A percentile compares a stretch with the other conserved stretches of the same genome.
phyloP scores from a whole-genome alignment of 1,140 invertebrate genomes.

The Pygmarrhopalites habei region DNA sequence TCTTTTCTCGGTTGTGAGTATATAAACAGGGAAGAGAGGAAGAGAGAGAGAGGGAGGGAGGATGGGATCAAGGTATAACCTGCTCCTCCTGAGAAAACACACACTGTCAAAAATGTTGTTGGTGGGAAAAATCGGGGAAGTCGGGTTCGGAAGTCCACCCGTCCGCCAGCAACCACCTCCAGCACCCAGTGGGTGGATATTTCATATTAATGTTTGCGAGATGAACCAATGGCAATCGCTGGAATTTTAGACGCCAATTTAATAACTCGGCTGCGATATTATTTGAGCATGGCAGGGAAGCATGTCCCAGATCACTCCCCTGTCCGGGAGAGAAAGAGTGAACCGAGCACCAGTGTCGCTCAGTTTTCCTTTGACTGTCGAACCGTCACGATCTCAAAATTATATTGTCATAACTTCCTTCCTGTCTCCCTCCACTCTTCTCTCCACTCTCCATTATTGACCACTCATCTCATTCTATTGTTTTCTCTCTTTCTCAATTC shows the following conservation, averaged over 20 bases:
- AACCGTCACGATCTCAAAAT: slow-evolving; percentile 13
- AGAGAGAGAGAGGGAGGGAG: background rate
- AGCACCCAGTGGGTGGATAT: slow-evolving; percentile 16
- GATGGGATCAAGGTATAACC: background rate
- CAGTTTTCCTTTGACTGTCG: slow-evolving; percentile 17
- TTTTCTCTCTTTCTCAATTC: no score
- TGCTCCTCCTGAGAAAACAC: slow-evolving; percentile 9
- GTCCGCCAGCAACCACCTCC: background rate
- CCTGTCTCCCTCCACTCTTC: background rate
- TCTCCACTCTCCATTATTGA: background rate
- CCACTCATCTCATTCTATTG: no score
- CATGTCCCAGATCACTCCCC: slow-evolving; percentile 8
- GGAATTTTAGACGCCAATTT: slow-evolving; percentile 26
- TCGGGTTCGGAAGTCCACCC: slow-evolving; percentile 1
- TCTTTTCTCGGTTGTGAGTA: no score
- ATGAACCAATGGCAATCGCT: slow-evolving; percentile 20
- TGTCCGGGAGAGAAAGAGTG: no score
- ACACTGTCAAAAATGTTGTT: slow-evolving; percentile 18
- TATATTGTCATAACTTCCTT: slow-evolving; percentile 4
- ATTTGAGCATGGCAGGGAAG: slow-evolving; percentile 20
- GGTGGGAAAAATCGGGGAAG: slow-evolving; percentile 18
- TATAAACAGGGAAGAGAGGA: background rate
- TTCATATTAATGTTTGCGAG: slow-evolving; percentile 21
- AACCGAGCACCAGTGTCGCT: slow-evolving; percentile 4
- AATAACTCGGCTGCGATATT: slow-evolving; percentile 16